Evolutionary conservation across 2,113 vertebrate species (phyloP).

Genomic region (Poeciliopsis turrubarensis): DNA sequence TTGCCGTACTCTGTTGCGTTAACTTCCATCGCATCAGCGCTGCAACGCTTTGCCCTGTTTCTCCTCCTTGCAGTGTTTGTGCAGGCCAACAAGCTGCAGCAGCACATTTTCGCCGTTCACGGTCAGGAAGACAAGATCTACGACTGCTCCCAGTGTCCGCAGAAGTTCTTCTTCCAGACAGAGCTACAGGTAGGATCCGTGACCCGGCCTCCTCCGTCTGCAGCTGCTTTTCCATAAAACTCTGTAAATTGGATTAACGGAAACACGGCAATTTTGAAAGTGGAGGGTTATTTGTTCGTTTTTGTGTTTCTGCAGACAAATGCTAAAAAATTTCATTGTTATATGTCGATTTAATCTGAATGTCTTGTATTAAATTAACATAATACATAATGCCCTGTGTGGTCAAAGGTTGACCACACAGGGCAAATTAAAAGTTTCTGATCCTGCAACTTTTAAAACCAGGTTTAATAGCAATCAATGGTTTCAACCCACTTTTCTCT

Average conservation of each 20-base stretch:
- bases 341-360: background rate
- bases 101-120: constrained; percentile 98
- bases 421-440: no score
- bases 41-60: constrained; percentile 12
- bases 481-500: no score
- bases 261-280: no score
- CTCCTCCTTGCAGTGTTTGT: constrained; percentile 87
- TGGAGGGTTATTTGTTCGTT: background rate
- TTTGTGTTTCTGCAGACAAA: background rate
- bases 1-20: background rate
- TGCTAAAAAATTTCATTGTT: background rate
- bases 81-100: constrained; percentile 99
- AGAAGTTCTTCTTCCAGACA: constrained; percentile 99
- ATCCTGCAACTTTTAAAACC: no score
- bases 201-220: background rate
- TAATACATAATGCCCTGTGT: no score
- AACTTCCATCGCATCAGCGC: background rate
- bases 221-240: no score
- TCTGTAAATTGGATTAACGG: no score
- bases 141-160: constrained; percentile 98
- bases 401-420: no score
- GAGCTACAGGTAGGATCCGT: constrained; percentile 91
- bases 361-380: background rate
- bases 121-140: constrained; percentile 99
- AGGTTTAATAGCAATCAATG: no score